Evolutionary conservation across 2,888 invertebrate species (phyloP).

Genomic region (Drosophila seclusa): DNA sequence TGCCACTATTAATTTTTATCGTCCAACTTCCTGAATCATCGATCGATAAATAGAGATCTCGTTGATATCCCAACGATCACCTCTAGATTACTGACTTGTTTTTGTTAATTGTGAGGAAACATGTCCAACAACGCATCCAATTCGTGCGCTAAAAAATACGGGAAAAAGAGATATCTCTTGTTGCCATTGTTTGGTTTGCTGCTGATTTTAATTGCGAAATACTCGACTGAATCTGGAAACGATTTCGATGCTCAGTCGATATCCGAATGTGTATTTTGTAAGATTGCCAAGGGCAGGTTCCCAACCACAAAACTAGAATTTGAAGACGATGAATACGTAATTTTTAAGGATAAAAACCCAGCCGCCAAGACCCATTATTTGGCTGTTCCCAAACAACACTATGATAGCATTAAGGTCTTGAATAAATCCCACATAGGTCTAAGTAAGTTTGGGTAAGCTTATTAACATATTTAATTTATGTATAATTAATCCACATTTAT

Average conservation of each 20-base stretch:
- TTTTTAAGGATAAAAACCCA: slow-evolving; percentile 93
- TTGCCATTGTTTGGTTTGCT: neutral
- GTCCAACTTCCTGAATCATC: neutral
- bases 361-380: slow-evolving; percentile 92
- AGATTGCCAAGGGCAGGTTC: slow-evolving; percentile 87
- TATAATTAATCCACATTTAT: neutral
- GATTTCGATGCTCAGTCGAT: neutral
- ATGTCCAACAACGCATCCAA: slow-evolving; percentile 16
- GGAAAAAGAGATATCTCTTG: slow-evolving; percentile 27
- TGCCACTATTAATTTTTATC: neutral
- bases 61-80: slow-evolving; percentile 5
- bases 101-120: slow-evolving; percentile 11
- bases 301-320: slow-evolving; percentile 88
- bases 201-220: slow-evolving; percentile 22
- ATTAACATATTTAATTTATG: slow-evolving; percentile 8
- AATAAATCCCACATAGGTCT: slow-evolving; percentile 88
- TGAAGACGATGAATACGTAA: slow-evolving; percentile 90
- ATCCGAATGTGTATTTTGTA: slow-evolving; percentile 89
- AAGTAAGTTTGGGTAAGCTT: slow-evolving; percentile 86
- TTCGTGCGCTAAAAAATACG: neutral
- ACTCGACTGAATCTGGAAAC: slow-evolving; percentile 10
- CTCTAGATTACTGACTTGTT: slow-evolving; percentile 7
- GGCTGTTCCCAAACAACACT: slow-evolving; percentile 91
- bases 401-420: slow-evolving; percentile 89
- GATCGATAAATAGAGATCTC: slow-evolving; percentile 2